Evolutionary conservation across 2,888 invertebrate genomes (phyloP).

Genomic region (Cantharis rustica): DNA sequence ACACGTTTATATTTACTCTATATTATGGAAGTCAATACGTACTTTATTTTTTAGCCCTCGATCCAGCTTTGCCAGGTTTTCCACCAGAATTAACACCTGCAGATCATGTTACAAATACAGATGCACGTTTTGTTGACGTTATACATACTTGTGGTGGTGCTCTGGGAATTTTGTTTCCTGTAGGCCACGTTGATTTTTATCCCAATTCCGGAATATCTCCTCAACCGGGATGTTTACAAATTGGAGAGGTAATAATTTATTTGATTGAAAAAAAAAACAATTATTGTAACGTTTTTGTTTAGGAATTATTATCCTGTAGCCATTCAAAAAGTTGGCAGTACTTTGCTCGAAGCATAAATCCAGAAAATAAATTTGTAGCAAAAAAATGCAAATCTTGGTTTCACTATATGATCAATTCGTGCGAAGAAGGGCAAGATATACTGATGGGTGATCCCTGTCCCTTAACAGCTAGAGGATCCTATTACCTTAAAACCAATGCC

Average conservation of each 20-base stretch:
- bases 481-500: neutral
- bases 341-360: neutral
- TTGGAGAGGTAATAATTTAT: neutral
- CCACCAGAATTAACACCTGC: conserved; percentile 52
- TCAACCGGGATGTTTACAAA: conserved; percentile 6
- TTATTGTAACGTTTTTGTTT: neutral
- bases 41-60: conserved; percentile 56
- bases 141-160: conserved; percentile 82
- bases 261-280: too few species aligned
- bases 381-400: neutral
- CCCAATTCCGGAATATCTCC: conserved; percentile 60
- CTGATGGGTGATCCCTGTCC: neutral
- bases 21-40: neutral
- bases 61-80: conserved; percentile 69
- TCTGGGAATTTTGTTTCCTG: conserved; percentile 62
- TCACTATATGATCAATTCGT: neutral
- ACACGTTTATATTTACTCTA: neutral
- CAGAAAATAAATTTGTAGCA: neutral
- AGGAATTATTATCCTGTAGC: neutral
- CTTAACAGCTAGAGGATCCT: neutral
- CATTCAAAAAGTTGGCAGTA: neutral
- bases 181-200: conserved; percentile 69
- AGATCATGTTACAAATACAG: conserved; percentile 60
- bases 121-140: conserved; percentile 85
- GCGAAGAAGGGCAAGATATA: neutral